Conservation (phyloP, 2,113 vertebrate genomes). For the Apaloderma vittatum region DNA sequence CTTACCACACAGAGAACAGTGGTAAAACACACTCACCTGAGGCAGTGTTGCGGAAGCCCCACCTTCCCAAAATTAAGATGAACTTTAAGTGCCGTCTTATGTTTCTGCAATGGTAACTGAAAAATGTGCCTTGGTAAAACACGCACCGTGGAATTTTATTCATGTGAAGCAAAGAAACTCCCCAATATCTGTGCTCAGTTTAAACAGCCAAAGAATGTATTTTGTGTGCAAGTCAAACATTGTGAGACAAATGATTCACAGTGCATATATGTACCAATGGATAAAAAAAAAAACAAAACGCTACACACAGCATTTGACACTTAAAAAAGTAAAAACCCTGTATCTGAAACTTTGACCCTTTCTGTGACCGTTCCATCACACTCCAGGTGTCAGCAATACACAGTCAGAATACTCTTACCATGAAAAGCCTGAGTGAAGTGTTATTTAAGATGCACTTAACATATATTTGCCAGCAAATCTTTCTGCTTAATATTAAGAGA, state of each 20-base stretch:
- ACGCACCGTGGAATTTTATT: background rate
- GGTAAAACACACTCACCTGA: background rate
- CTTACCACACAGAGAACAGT: background rate
- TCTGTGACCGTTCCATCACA: background rate
- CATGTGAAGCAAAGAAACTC: background rate
- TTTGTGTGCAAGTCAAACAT: background rate
- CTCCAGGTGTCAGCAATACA: background rate
- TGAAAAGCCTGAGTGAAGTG: background rate
- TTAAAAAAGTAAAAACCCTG: background rate
- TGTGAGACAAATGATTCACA: background rate
- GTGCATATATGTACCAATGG: background rate
- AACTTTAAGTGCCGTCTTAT: background rate
- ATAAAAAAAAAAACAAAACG: too few species aligned
- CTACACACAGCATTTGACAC: background rate
- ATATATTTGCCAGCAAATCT: background rate
- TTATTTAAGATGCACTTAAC: background rate
- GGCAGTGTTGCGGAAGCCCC: background rate
- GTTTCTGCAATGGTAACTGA: background rate
- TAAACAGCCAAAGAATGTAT: background rate
- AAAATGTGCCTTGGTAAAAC: background rate
- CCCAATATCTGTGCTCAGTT: background rate
- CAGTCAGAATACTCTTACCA: background rate
- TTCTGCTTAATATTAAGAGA: background rate
- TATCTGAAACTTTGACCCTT: background rate
- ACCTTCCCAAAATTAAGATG: background rate